Base-by-base conservation (phyloP, 2,888 invertebrate species). In the Eupithecia exiguata region DNA sequence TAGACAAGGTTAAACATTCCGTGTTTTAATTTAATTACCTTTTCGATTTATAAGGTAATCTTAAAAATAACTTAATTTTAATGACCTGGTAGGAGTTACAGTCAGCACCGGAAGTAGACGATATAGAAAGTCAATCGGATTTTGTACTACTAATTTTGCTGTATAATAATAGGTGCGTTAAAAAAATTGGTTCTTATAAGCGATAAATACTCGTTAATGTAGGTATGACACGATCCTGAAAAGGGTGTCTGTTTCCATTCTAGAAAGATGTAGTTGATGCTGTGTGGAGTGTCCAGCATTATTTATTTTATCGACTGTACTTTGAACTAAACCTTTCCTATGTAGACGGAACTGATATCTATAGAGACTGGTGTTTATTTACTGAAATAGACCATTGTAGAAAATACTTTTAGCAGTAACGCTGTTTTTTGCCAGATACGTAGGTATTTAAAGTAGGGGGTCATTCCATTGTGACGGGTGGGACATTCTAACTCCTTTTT, bases 1-100 rank as follows among this genome's bases (percentile, higher is more conserved):
- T 58, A 66, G 25, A 36, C 74, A 74, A 74, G 71, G 71, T 66
- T 58, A 61, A n/a, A 58, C 67, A 68, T 70, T 18, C 62, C 25
- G 49, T 62, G 67, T 18, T 58, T 30, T 25, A 70, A 46, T 68
- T 53, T 36, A 68, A 63, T 25, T 58, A 25, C 58, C 58, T 58
- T 25, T 58, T 58, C 25, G 58, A 58, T 58, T 58, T 14, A 25
- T 58, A 53, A 53, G 53, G 53, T 21, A 58, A 58, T 58, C 21
- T 58, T 5, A 58, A 12, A 58, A 21, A 53, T 53, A 12, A 25
- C 21, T 53, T 53, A 21, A 46, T 7, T 53, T 53, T 53, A 21
- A 53, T 21, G 21, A 46, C 18, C 46, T n/a, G 46, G 46, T 46
- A 21, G 53, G 53, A 30, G 30, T 30, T 21, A 53, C 21, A 53